phyloP scores from a whole-genome alignment of 1,140 invertebrate genomes.

The Vollenhovia emeryi region DNA sequence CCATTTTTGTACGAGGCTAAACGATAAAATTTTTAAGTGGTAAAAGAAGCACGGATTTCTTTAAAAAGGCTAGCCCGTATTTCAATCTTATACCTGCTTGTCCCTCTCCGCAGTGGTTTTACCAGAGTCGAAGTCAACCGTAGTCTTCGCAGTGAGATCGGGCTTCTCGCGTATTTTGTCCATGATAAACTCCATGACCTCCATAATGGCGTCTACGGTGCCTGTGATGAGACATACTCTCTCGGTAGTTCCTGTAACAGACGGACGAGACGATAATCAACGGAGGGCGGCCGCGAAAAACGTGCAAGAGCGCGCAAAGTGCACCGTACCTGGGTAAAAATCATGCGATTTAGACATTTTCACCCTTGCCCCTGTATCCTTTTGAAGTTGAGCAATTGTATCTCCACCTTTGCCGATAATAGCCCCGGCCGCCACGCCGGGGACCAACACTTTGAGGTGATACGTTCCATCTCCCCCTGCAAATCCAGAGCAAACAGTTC shows the following conservation, averaged over 20 bases:
- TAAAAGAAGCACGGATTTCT: too few species aligned
- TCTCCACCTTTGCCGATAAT: constrained; percentile 99
- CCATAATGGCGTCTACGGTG: constrained; percentile 96
- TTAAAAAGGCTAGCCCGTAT: neutral
- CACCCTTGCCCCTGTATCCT: constrained; percentile 96
- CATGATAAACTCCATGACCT: constrained; percentile 98
- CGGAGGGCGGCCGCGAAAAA: too few species aligned
- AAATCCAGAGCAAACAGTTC: constrained; percentile 63
- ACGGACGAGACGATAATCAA: neutral
- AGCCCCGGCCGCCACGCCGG: constrained; percentile 97
- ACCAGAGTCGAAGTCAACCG: constrained; percentile 88
- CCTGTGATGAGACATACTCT: constrained; percentile 98
- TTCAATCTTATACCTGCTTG: constrained; percentile 87
- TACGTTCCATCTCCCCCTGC: constrained; percentile 91
- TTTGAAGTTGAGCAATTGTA: constrained; percentile 98
- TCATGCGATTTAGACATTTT: constrained; percentile 99
- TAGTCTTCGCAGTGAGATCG: constrained; percentile 93
- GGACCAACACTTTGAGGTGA: constrained; percentile 98
- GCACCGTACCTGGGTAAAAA: constrained; percentile 95
- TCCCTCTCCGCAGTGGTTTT: constrained; percentile 92
- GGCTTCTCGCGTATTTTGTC: constrained; percentile 99
- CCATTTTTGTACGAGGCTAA: too few species aligned
- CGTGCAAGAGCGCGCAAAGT: neutral
- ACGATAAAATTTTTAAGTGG: too few species aligned
- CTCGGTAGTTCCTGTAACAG: constrained; percentile 95